Evolutionary conservation across 2,113 vertebrate genomes (phyloP).

Genomic region (Peromyscus maniculatus): DNA sequence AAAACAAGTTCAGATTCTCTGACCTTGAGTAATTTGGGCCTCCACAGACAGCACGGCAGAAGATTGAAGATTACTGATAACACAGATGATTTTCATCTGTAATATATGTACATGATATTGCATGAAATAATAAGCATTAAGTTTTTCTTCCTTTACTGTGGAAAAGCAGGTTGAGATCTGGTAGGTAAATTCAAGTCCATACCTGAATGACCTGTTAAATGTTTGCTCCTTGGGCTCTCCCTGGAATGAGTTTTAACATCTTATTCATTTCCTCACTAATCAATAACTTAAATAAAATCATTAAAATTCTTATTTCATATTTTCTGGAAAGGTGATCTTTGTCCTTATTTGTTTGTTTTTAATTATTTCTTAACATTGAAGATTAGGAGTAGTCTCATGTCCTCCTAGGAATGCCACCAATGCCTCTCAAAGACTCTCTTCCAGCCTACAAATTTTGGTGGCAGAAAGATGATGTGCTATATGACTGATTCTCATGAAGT

Average conservation of each 20-base stretch:
- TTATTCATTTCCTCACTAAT: constrained; percentile 3
- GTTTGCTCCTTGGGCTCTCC: neutral
- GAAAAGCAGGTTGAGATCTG: neutral
- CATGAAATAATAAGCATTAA: neutral
- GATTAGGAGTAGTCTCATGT: neutral
- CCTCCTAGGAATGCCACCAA: neutral
- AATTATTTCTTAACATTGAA: neutral
- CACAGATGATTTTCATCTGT: neutral
- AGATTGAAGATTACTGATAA: neutral
- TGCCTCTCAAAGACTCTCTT: neutral
- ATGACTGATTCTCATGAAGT: neutral
- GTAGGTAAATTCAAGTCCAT: constrained; percentile 1
- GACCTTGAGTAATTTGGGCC: too few relatives aligned
- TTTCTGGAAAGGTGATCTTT: neutral
- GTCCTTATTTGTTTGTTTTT: neutral
- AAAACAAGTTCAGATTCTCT: too few relatives aligned
- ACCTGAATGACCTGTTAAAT: neutral
- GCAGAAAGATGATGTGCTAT: neutral
- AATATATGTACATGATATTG: neutral
- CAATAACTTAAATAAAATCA: constrained; percentile 6
- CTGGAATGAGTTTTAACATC: neutral
- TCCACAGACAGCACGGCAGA: neutral
- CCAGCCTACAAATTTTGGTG: neutral
- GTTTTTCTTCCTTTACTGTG: neutral
- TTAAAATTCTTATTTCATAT: neutral